A percentile compares a stretch with the other conserved stretches of the same genome.
Conservation (phyloP, 2,888 invertebrate genomes). For the Digitonthophagus gazella region DNA sequence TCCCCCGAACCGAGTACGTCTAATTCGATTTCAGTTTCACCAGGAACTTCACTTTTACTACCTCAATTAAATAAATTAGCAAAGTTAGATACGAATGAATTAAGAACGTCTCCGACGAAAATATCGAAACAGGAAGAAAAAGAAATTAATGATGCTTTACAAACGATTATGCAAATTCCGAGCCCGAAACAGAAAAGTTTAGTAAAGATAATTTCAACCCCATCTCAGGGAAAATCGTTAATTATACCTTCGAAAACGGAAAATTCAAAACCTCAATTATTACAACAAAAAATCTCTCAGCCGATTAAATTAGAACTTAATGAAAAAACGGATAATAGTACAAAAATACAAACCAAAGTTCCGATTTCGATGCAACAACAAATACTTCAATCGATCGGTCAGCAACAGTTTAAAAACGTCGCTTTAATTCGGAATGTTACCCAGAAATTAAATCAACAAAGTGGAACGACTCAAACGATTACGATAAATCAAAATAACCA, state of each 20-base stretch:
- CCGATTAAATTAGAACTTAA: conserved; percentile 36
- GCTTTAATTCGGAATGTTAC: conserved; percentile 43
- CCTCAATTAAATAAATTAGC: conserved; percentile 27
- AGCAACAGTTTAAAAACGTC: conserved; percentile 49
- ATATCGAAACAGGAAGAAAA: conserved; percentile 36
- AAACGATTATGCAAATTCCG: conserved; percentile 43
- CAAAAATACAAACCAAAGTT: conserved; percentile 32
- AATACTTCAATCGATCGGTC: conserved; percentile 45
- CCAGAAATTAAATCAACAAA: conserved; percentile 29
- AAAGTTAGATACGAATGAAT: conserved; percentile 18
- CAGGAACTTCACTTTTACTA: conserved; percentile 26
- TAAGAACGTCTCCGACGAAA: conserved; percentile 18
- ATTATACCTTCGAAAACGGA: conserved; percentile 51
- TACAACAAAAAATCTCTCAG: conserved; percentile 44
- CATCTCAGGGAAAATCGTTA: conserved; percentile 50
- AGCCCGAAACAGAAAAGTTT: conserved; percentile 41
- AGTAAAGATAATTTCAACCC: conserved; percentile 49
- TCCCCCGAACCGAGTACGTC: conserved; percentile 10
- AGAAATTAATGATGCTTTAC: conserved; percentile 48
- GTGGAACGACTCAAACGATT: conserved; percentile 26
- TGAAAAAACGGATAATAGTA: conserved; percentile 28
- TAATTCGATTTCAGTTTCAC: conserved; percentile 20
- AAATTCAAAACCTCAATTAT: conserved; percentile 34
- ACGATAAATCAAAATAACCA: conserved; percentile 24
- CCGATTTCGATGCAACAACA: conserved; percentile 41